Conservation (phyloP, 2,797 vertebrate genomes). For the Xenopus petersii region DNA sequence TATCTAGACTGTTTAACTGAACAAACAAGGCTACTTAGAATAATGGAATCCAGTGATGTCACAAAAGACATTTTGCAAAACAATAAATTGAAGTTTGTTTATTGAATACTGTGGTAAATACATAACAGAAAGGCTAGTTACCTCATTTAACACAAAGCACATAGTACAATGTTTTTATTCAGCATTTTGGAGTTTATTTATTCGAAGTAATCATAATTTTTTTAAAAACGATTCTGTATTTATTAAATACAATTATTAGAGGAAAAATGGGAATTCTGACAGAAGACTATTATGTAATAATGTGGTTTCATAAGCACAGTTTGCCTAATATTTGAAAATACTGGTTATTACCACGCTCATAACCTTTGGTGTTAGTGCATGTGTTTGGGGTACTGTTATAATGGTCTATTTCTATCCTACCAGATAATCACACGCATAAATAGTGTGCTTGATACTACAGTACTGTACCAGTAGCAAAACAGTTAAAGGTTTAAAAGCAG, state of each 20-base stretch:
- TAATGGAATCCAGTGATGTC: neutral
- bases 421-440: neutral
- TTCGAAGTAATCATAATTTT: neutral
- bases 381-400: neutral
- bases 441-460: neutral
- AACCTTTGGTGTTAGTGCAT: neutral
- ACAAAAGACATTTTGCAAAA: neutral
- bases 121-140: neutral
- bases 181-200: neutral
- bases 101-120: neutral
- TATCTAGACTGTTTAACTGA: neutral
- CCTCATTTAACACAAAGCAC: no score
- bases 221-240: no score
- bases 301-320: no score
- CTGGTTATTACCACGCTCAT: no score
- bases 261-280: no score
- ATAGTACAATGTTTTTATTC: no score
- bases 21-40: neutral
- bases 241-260: no score
- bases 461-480: neutral
- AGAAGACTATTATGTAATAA: no score
- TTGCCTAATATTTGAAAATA: no score
- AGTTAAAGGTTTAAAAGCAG: conserved; percentile 3
- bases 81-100: neutral
- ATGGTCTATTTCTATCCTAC: neutral